Conservation (phyloP, 2,888 invertebrate genomes). For the Melolontha melolontha region DNA sequence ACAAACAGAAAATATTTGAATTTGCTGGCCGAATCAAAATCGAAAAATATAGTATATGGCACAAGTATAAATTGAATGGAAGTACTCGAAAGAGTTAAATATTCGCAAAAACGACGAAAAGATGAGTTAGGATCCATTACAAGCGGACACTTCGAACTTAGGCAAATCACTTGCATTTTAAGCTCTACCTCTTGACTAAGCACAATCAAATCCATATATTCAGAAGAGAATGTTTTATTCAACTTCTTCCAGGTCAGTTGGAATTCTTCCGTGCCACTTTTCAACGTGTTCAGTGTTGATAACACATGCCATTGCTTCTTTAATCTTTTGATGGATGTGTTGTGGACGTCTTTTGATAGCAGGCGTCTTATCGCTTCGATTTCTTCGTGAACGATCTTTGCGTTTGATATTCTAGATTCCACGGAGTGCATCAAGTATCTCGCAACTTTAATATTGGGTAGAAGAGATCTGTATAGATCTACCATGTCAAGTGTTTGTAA, state of each 20-base stretch:
- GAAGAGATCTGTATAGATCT: slow-evolving; percentile 12
- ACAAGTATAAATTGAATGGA: slow-evolving; percentile 41
- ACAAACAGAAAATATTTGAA: slow-evolving; percentile 1
- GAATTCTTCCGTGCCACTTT: slow-evolving; percentile 10
- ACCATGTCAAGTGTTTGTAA: slow-evolving; percentile 65
- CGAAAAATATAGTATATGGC: slow-evolving; percentile 43
- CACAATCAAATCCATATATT: slow-evolving; percentile 44
- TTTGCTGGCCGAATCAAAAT: not conserved
- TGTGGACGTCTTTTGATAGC: not conserved
- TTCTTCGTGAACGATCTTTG: not conserved
- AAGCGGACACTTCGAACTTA: slow-evolving; percentile 65
- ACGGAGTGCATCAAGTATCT: slow-evolving; percentile 4
- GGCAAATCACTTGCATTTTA: slow-evolving; percentile 56
- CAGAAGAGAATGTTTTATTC: slow-evolving; percentile 33
- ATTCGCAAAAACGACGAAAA: slow-evolving; percentile 56
- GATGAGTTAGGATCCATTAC: slow-evolving; percentile 66
- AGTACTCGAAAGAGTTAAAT: slow-evolving; percentile 17
- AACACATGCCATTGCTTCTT: slow-evolving; percentile 40
- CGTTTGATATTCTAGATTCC: not conserved
- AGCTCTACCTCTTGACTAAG: slow-evolving; percentile 44
- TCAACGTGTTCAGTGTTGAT: slow-evolving; percentile 18
- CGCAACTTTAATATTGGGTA: not conserved
- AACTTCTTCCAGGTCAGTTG: slow-evolving; percentile 58
- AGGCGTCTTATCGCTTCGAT: slow-evolving; percentile 1
- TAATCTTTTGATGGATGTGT: slow-evolving; percentile 31